Base-by-base conservation (phyloP, 2,797 vertebrate genomes). In the Betta splendens region DNA sequence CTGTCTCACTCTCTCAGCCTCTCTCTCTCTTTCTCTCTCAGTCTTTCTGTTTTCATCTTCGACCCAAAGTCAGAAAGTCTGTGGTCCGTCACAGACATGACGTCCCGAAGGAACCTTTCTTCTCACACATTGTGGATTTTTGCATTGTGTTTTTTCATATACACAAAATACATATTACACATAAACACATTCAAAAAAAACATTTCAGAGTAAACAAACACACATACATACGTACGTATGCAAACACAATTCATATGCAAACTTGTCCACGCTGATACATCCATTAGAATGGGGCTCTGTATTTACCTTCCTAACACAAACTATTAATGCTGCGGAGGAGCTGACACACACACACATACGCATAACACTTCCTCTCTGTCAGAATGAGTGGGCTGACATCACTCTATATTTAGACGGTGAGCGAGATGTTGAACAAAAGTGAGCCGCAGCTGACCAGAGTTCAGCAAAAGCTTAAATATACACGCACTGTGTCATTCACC, bases 321-420 rank as follows among this genome's bases (percentile, higher is more conserved):
- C 39, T 52, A 25, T 47, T 16, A 39, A 33, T 33, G 16, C 25
- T 45, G 25, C 11, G 49, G 7, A 52, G 64, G 45, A 50, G 40
- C 11, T 69, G 31, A 67, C 58, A 75, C 49, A 50, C 5, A 31
- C 35, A 70, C 32, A 67, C 58, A 75, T 49, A 50, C 5, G 31
- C 35, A 70, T 32, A 70, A 20, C 66, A 79, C 71, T 87, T 90
- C 86, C 87, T 78, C 52, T 68, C 22, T 49, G 46, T 64, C 40
- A 58, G 64, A 85, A 75, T 86, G 87, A 84, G 86, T 86, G 78
- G 85, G 86, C 47, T 67, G 66, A 67, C 5, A 18, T 32, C 9
- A 6, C 5, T 42, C 70, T 85, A 86, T 73, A 73, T 81, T 84
- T 84, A 86, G 74, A 77, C 5, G 31, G 13, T 28, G n/a, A 46